These are phyloP conservation scores for Penaeus monodon DNA, from an alignment of 2,888 invertebrate genomes.

Conservation along the genomic window DNA sequence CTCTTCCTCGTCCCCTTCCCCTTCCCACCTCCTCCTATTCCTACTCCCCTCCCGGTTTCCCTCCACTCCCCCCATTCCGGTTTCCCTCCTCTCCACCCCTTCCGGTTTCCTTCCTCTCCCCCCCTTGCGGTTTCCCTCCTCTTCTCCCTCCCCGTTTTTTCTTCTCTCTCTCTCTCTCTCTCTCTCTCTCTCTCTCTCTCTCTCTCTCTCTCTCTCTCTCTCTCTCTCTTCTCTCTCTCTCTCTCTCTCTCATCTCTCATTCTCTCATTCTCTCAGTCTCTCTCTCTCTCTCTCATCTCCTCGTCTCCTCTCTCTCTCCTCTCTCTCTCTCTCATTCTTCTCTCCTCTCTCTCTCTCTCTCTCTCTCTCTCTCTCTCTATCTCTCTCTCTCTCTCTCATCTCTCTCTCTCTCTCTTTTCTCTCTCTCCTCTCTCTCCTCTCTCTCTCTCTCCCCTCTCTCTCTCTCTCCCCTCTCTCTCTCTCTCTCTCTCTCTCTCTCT, in stretches of 20 bases:
- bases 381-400: too few relatives aligned
- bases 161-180: too few relatives aligned
- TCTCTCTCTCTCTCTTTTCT: constrained; percentile 11
- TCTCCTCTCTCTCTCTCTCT: constrained; percentile 19
- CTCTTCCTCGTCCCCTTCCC: too few relatives aligned
- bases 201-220: too few relatives aligned
- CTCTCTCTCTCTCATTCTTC: background rate
- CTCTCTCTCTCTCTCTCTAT: too few relatives aligned
- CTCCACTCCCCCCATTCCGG: background rate
- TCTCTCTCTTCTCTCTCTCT: too few relatives aligned
- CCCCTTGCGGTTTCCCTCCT: background rate
- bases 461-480: too few relatives aligned
- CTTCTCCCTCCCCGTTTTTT: background rate
- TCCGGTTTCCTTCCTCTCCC: background rate
- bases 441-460: background rate
- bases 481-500: constrained; percentile 1
- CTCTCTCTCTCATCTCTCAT: too few relatives aligned
- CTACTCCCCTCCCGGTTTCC: background rate
- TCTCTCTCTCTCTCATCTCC: background rate
- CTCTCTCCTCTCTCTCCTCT: background rate
- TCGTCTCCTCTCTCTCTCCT: constrained; percentile 3
- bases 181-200: too few relatives aligned
- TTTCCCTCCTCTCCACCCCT: background rate
- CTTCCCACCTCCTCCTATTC: too few relatives aligned
- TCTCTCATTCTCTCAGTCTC: background rate